Conservation (phyloP, 2,888 invertebrate species). For the Trachelus iudaicus region DNA sequence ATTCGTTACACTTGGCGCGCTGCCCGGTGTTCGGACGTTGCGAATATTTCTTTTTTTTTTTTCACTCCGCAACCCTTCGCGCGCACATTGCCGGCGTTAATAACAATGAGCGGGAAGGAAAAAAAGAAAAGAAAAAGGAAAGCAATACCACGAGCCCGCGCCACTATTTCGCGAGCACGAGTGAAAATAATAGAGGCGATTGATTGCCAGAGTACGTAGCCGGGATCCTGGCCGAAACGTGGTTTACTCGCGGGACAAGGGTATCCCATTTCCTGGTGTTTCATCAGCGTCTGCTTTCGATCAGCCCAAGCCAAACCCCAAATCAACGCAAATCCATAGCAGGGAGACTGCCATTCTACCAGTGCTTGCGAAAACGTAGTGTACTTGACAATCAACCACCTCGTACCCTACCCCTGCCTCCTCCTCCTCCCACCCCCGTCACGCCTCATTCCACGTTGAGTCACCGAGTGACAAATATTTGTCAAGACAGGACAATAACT, state of each 20-base stretch:
- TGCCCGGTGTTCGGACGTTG: neutral
- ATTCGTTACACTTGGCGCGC: neutral
- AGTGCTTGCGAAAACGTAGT: neutral
- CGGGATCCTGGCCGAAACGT: neutral
- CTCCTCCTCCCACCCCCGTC: neutral
- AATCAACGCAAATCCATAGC: neutral
- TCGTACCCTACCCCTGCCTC: conserved; percentile 12
- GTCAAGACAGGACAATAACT: neutral
- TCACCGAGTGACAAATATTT: neutral
- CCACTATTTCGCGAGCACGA: neutral
- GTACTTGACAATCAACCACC: neutral
- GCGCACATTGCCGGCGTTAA: neutral
- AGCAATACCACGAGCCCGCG: neutral
- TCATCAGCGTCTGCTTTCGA: conserved; percentile 2
- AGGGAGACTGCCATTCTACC: conserved; percentile 11
- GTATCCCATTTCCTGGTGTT: conserved; percentile 1
- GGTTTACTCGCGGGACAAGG: conserved; percentile 6
- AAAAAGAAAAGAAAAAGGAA: neutral
- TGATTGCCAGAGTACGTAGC: neutral
- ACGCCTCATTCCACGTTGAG: neutral
- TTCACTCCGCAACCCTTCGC: neutral
- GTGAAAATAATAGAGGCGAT: conserved; percentile 1
- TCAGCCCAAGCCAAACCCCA: neutral
- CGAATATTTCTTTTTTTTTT: neutral
- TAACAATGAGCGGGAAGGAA: neutral